Evolutionary conservation across 2,888 invertebrate species (phyloP), one percentile per base, ranked within the genome.

Genomic region (Adelognathus sp.): DNA sequence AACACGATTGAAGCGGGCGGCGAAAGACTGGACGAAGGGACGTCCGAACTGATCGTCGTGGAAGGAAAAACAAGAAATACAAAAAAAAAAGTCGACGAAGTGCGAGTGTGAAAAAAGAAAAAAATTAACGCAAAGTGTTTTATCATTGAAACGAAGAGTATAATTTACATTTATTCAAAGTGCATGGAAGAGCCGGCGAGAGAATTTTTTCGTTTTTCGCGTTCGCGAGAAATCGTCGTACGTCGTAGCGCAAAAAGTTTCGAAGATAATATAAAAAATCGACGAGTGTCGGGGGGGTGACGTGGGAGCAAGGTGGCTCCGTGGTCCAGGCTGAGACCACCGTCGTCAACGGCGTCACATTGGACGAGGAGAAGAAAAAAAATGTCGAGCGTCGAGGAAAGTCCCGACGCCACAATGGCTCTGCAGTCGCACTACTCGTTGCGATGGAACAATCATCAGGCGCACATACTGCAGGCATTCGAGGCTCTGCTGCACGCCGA

Each of bases 401-500:
- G 91, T 86, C 90, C 90, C 82, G 90, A 89, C 86, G 88, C 87
- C 82, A 78, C 79, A 21, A 91, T 92, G 87, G 90, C 92, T 87
- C 89, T 92, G 76, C 94, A 96, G 92, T 96, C 97, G 90, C 97
- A 97, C 92, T 98, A 97, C 92, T 97, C 97, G 90, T 94, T 98
- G 89, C 95, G 97, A 92, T 98, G 98, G 98, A 97, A 97, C 93
- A 97, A 97, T 93, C 98, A 98, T 93, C 97, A 97, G 91, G 95
- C 95, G 85, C 97, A 98, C 92, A 95, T 98, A 89, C 94, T 97
- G 85, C 94, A 96, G 87, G 96, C 97, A 64, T 97, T 98, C 92
- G 97, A 97, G 89, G 95, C 96, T n/a, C 94, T 98, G 79, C 93
- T 97, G 81, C 96, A 97, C 89, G 96, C 96, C 21, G 97, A 97